These are phyloP conservation scores for Cryptotermes secundus DNA, from an alignment of 1,140 invertebrate genomes.

Conservation along the genomic window DNA sequence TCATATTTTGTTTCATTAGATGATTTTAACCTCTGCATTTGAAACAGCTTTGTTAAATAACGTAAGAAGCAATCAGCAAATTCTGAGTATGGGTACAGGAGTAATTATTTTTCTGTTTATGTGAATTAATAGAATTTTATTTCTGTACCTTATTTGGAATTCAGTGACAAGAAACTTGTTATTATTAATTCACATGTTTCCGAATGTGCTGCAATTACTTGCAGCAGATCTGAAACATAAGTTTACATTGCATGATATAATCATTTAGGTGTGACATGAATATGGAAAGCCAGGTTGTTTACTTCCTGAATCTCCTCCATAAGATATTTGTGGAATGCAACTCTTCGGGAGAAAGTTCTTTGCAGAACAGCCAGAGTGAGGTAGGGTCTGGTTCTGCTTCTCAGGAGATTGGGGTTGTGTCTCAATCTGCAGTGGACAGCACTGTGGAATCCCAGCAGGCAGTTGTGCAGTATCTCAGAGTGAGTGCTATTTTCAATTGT, in stretches of 20 bases:
- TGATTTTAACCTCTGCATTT: too few relatives aligned
- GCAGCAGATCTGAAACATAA: too few relatives aligned
- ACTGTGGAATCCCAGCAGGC: neutral
- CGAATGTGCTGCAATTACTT: too few relatives aligned
- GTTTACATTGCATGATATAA: neutral
- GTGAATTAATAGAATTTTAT: too few relatives aligned
- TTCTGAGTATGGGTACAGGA: too few relatives aligned
- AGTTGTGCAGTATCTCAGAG: constrained; percentile 3
- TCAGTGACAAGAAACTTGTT: too few relatives aligned
- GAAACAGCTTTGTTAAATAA: too few relatives aligned
- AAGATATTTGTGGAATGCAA: constrained; percentile 47
- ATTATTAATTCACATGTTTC: too few relatives aligned
- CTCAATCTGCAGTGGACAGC: neutral
- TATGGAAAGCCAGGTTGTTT: constrained; percentile 44
- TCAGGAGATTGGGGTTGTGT: neutral
- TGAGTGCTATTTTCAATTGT: neutral
- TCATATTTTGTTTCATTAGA: too few relatives aligned
- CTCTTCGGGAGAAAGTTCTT: constrained; percentile 27
- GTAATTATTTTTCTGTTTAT: too few relatives aligned
- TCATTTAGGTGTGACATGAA: constrained; percentile 42
- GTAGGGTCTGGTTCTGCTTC: neutral
- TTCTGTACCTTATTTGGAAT: too few relatives aligned
- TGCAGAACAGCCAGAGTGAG: neutral
- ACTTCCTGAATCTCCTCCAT: constrained; percentile 44
- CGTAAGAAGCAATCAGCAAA: too few relatives aligned